phyloP scores from a whole-genome alignment of 2,888 invertebrate genomes.

The Diogma glabrata region DNA sequence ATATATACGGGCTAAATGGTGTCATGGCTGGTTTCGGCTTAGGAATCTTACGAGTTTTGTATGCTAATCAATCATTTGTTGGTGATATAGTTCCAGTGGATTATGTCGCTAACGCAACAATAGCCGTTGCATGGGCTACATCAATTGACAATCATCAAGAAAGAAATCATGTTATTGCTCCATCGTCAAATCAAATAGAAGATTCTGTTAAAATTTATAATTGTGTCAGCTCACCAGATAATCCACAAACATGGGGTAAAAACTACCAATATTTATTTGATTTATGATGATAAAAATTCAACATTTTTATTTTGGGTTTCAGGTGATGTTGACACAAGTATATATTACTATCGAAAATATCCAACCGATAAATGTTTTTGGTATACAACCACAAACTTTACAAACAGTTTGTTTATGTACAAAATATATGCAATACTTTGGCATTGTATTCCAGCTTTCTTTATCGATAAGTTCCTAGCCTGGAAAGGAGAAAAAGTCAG shows the following conservation, averaged over 20 bases:
- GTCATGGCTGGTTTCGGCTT: conserved; percentile 19
- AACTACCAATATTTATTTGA: background rate
- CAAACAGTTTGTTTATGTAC: conserved; percentile 16
- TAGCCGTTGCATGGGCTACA: conserved; percentile 23
- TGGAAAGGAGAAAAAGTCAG: conserved; percentile 13
- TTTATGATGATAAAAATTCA: too few species aligned
- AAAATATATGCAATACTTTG: conserved; percentile 20
- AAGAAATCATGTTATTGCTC: background rate
- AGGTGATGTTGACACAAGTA: too few species aligned
- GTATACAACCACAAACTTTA: conserved; percentile 18
- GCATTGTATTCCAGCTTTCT: conserved; percentile 21
- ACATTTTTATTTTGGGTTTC: too few species aligned
- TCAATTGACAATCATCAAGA: background rate
- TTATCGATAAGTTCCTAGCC: conserved; percentile 17
- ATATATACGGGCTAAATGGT: conserved; percentile 23
- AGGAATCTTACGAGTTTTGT: conserved; percentile 21
- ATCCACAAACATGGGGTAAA: conserved; percentile 11
- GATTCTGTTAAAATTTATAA: conserved; percentile 9
- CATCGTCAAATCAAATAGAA: background rate
- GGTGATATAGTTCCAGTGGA: conserved; percentile 24
- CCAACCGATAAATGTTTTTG: conserved; percentile 18
- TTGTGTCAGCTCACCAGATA: conserved; percentile 10
- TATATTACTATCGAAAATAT: conserved; percentile 12
- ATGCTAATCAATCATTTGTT: conserved; percentile 6
- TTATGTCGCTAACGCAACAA: conserved; percentile 23